Evolutionary conservation across 2,113 vertebrate genomes (phyloP), one percentile per base, ranked within the genome.

Genomic region (Camelus bactrianus): DNA sequence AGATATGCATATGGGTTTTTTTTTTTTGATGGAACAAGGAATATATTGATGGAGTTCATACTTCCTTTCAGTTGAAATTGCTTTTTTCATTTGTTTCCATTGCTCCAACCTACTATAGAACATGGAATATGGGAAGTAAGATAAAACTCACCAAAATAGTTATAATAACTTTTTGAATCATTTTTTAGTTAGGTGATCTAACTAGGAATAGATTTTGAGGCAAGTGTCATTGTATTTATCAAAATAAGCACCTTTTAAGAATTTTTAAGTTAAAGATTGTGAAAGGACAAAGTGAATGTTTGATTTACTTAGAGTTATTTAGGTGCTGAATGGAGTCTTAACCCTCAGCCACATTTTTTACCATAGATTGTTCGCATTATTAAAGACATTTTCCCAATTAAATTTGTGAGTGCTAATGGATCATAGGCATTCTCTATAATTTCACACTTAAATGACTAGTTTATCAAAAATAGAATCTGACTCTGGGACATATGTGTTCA

Each of bases 381-480:
- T 80, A 73, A 89, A 15, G 62, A 67, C 4, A 67, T 52, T 73
- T 95, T 24, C 26, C 38, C 16, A 89, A 50, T 58, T 92, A 92
- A 65, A 72, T 94, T 48, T 72, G 46, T 77, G 77, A 65, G 13
- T 42, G 11, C 32, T 60, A 70, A 83, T 76, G 38, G 75, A 38
- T 60, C 72, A 0, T 83, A 93, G 20, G 19, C 32, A 79, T 94
- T 83, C 38, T 91, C 46, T 52, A 26, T 58, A 65, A 93, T 88
- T 91, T 91, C 52, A 72, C 42, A 94, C 28, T 91, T 93, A 93
- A 70, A 64, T 93, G 67, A 91, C 10, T 81, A 76, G 28, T 12
- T 93, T 94, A 72, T 88, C 46, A 83, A 72, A 89, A 92, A 69
- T 62, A 91, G 62, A 73, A 77, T 94, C 82, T 62, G 76, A 93